Percentiles rank a stretch among this genome's conserved stretches.
These are phyloP conservation scores for Lysandra coridon DNA, from an alignment of 2,888 invertebrate genomes.

Conservation along the genomic window DNA sequence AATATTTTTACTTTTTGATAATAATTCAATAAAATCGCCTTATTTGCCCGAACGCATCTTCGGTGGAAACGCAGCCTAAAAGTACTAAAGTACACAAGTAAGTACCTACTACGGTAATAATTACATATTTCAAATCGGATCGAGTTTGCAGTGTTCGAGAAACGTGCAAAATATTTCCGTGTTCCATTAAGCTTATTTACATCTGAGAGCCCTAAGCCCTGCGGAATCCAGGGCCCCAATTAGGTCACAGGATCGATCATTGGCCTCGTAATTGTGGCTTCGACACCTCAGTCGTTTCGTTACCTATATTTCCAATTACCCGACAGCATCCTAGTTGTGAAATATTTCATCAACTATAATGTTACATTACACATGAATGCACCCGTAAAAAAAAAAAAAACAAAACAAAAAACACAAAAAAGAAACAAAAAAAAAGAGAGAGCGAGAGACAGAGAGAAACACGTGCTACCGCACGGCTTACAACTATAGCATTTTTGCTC, in stretches of 20 bases:
- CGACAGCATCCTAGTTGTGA: background rate
- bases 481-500: too few relatives aligned
- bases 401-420: too few relatives aligned
- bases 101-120: background rate
- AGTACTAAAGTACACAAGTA: background rate
- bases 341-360: background rate
- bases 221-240: background rate
- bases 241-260: constrained; percentile 10
- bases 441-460: too few relatives aligned
- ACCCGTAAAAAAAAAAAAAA: too few relatives aligned
- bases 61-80: too few relatives aligned
- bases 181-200: background rate
- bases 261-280: background rate
- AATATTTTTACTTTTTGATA: too few relatives aligned
- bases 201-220: constrained; percentile 1
- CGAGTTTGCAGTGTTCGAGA: background rate
- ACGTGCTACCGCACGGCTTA: too few relatives aligned
- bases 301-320: background rate
- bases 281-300: background rate
- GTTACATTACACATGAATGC: too few relatives aligned
- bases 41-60: too few relatives aligned
- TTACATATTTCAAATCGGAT: background rate
- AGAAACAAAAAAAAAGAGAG: too few relatives aligned
- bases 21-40: too few relatives aligned
- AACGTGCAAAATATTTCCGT: background rate